Base-by-base conservation (phyloP, 1,140 invertebrate genomes). In the Oreohelix idahoensis region DNA sequence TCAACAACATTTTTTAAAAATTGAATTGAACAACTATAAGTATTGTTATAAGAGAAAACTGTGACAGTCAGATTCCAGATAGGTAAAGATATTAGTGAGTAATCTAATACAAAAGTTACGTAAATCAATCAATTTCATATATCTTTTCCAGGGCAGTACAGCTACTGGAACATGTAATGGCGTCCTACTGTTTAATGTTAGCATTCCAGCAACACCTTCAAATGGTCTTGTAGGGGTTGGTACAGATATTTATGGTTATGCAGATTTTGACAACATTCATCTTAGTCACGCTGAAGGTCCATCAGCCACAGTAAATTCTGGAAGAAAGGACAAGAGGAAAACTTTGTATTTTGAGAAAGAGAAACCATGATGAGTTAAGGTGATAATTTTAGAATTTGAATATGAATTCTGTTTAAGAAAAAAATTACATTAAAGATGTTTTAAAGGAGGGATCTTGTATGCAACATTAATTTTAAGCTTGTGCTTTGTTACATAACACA, bases 211-310 rank as follows among this genome's bases (percentile, higher is more conserved):
- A 4, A 66, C 66, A 26, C 85, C 85, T 36, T 23, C 77, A 17
- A 82, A 85, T 79, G 90, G 90, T 23, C 90, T 90, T 84, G 86
- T 88, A 15, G 89, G 87, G 0, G 58, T 91, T 15, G 90, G 90
- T 70, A 89, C 89, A 20, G 85, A 87, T 53, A 85, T 83, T 36
- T 90, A 85, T 83, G 90, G 90, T 13, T 77, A 89, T 75, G 89
- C 89, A 23, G 86, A 91, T 81, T 91, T 89, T 87, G 89, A 90
- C 38, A 90, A 90, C 81, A 82, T 90, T n/a, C n/a, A 76, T 2
- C 63, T 66, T 5, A 32, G n/a, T 17, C 29, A 66, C 5, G 63
- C 63, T 66, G 63, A 15, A 29, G 63, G 63, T 29, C 63, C 63
- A 66, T 66, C 63, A 32, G 10, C 63, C 63, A 66, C 63, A 66